Evolutionary conservation across 2,797 vertebrate genomes (phyloP), one percentile per base, ranked within the genome.

Genomic region (Emydoidea blandingii): DNA sequence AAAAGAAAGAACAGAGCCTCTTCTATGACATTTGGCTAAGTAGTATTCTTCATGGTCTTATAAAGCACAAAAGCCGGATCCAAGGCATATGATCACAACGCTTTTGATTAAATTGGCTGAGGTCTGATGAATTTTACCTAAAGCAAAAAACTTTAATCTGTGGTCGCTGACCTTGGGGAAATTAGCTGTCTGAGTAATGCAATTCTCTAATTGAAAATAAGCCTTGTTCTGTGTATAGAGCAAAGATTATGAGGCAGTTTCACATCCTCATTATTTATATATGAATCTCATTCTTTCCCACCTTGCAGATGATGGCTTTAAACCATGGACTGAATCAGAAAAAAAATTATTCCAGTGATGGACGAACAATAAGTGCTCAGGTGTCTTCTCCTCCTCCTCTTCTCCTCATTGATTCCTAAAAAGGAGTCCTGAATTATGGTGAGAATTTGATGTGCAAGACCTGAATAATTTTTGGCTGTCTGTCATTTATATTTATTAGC

Each of bases 1-100:
- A 37, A 72, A 87, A 11, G 74, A 49, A 92, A 86, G 90, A 96
- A 97, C 83, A 88, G 94, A 92, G 88, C 94, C 31, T 90, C 87
- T 85, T 94, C 95, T 82, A 50, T 94, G 94, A 86, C 87, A n/a
- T 93, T 94, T 0, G 84, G 93, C 89, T 93, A 47, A 76, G 21
- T 59, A 95, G 65, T 2, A 3, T 87, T 54, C 82, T 79, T 85
- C 4, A 0, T 0, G 8, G 90, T 59, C 88, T 47, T 78, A 78
- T 49, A 49, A 49, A 78, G 74, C 14, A 31, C 84, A 93, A 88
- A 95, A 89, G 65, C 65, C 86, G 25, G 85, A 93, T 90, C 87
- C 8, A 1, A 85, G 93, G 53, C 83, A 1, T 0, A 3, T 84
- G 74, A 29, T 88, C 89, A 86, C 93, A 84, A 76, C 41, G 65